phyloP scores from a whole-genome alignment of 2,797 vertebrate species.

The Cossypha niveicapilla region DNA sequence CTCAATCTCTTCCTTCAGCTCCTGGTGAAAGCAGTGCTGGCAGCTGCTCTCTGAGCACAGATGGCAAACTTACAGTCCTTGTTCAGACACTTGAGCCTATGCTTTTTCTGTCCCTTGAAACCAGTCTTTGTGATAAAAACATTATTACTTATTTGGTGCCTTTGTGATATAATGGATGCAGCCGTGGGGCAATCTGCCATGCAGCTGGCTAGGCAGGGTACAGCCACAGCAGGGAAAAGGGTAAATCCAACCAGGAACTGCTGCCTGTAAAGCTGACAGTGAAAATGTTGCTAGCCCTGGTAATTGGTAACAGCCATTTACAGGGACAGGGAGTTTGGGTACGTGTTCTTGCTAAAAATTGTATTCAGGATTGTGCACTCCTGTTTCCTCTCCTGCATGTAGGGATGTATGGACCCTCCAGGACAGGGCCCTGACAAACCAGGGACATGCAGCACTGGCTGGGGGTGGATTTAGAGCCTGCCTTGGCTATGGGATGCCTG shows the following conservation, averaged over 20 bases:
- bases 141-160: not conserved
- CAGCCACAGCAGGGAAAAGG: not conserved
- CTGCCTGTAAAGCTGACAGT: not conserved
- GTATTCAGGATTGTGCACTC: rapidly evolving
- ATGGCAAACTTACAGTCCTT: not conserved
- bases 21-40: not conserved
- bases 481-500: not conserved
- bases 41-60: not conserved
- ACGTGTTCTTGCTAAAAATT: not conserved
- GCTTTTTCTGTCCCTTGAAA: not conserved
- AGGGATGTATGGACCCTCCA: rapidly evolving
- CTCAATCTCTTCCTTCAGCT: not conserved
- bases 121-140: not conserved
- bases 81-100: not conserved
- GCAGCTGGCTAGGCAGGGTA: not conserved
- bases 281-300: not conserved
- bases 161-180: not conserved
- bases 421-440: not conserved
- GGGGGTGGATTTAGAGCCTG: not conserved
- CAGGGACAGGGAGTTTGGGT: not conserved
- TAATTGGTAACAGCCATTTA: not conserved
- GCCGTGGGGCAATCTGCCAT: not conserved
- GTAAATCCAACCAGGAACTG: not conserved
- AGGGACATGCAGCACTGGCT: rapidly evolving
- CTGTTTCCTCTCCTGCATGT: not conserved